Percentiles rank a stretch among this genome's conserved stretches.
Conservation (phyloP, 2,797 vertebrate genomes). For the Mus minutoides region DNA sequence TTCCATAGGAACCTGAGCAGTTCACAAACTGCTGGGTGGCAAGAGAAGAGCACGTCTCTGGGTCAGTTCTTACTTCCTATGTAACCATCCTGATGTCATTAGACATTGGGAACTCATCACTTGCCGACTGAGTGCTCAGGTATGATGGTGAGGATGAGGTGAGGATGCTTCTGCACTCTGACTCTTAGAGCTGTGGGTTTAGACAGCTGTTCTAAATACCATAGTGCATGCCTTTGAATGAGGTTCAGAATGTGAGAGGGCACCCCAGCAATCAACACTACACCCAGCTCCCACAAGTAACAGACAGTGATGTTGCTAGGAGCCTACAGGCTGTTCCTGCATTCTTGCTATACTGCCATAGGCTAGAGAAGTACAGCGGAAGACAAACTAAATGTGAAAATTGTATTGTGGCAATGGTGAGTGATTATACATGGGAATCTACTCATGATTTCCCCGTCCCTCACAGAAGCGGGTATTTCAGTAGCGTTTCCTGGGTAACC, state of each 20-base stretch:
- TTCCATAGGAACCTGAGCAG: neutral
- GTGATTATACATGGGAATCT: neutral
- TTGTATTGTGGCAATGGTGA: neutral
- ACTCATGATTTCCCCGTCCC: no score
- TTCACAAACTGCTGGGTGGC: no score
- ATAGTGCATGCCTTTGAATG: neutral
- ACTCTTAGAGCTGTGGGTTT: neutral
- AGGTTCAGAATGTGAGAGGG: neutral
- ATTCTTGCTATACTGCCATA: neutral
- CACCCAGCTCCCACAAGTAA: no score
- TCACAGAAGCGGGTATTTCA: rapidly evolving
- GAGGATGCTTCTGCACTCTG: no score
- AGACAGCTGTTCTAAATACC: neutral
- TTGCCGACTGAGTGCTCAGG: neutral
- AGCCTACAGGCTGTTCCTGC: neutral
- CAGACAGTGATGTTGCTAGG: neutral
- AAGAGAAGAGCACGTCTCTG: no score
- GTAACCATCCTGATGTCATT: neutral
- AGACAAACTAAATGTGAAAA: neutral
- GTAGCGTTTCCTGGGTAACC: no score
- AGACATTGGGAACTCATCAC: no score
- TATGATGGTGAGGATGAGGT: no score
- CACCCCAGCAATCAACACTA: neutral
- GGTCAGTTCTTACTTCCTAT: neutral
- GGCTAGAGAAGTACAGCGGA: neutral